A percentile compares a stretch with the other conserved stretches of the same genome.
phyloP scores from a whole-genome alignment of 2,888 invertebrate species.

The Diaprepes abbreviatus region DNA sequence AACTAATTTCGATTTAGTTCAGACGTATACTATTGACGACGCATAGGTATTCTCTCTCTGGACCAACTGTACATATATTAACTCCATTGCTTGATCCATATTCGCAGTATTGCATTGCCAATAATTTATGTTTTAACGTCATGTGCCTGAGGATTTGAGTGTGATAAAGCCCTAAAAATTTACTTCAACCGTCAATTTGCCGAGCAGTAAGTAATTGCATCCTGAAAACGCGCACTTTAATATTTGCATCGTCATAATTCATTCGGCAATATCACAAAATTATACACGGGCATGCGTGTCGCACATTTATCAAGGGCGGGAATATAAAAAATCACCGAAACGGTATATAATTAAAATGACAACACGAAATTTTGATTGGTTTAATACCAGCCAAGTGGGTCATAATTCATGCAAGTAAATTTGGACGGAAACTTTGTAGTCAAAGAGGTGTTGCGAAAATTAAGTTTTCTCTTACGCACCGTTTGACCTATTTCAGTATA shows the following conservation, averaged over 20 bases:
- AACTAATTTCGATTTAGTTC: too few species aligned
- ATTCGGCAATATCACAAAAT: constrained; percentile 37
- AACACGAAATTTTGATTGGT: constrained; percentile 46
- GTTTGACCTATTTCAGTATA: neutral
- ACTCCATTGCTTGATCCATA: too few species aligned
- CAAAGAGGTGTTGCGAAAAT: constrained; percentile 32
- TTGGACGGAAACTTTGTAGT: constrained; percentile 28
- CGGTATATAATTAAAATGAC: constrained; percentile 44
- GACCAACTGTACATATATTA: too few species aligned
- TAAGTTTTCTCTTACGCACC: constrained; percentile 29
- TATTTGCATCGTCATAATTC: constrained; percentile 43
- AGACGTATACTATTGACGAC: too few species aligned
- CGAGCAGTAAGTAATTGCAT: constrained; percentile 22
- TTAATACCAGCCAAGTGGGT: constrained; percentile 33
- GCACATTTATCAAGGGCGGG: constrained; percentile 40
- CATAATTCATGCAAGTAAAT: constrained; percentile 31
- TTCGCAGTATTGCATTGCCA: neutral
- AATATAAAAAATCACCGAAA: constrained; percentile 30
- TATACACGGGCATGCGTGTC: constrained; percentile 42
- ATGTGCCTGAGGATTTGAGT: neutral
- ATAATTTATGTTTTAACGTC: neutral
- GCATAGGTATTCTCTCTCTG: too few species aligned
- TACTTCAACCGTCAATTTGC: neutral
- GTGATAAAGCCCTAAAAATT: neutral
- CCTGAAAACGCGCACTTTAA: constrained; percentile 34